These are phyloP conservation scores for Ariolimax columbianus DNA, from an alignment of 2,888 invertebrate species.

Conservation along the genomic window DNA sequence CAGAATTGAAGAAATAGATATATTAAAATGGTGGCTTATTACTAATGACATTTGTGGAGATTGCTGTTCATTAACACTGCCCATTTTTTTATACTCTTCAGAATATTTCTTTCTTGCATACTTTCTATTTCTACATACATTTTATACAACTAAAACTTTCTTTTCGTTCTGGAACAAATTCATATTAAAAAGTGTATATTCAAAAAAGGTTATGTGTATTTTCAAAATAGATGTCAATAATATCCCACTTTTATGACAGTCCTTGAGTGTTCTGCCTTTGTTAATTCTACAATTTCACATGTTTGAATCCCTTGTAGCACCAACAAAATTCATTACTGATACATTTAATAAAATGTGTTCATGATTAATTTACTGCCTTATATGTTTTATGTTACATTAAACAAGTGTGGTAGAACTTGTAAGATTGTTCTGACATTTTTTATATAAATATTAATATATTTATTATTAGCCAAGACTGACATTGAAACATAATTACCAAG, in stretches of 20 bases:
- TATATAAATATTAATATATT: too few species aligned
- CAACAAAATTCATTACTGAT: not conserved
- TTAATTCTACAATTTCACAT: not conserved
- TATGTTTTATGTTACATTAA: not conserved
- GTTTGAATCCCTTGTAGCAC: not conserved
- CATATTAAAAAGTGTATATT: not conserved
- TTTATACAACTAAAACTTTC: not conserved
- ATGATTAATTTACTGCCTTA: not conserved
- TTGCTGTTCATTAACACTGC: not conserved
- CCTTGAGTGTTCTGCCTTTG: not conserved
- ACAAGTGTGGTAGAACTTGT: not conserved
- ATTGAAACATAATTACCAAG: too few species aligned
- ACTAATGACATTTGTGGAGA: not conserved
- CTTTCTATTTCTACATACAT: not conserved
- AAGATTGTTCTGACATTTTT: not conserved
- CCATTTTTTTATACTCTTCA: not conserved
- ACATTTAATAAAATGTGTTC: not conserved
- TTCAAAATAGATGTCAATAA: not conserved
- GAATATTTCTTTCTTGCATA: not conserved
- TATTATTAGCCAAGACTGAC: too few species aligned
- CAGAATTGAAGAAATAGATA: too few species aligned
- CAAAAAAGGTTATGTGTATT: not conserved
- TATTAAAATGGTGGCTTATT: not conserved
- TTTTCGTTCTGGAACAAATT: not conserved
- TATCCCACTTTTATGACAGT: not conserved